Base-by-base conservation (phyloP, 92 coral and sea anemone genomes). In the Paramuricea clavata region DNA sequence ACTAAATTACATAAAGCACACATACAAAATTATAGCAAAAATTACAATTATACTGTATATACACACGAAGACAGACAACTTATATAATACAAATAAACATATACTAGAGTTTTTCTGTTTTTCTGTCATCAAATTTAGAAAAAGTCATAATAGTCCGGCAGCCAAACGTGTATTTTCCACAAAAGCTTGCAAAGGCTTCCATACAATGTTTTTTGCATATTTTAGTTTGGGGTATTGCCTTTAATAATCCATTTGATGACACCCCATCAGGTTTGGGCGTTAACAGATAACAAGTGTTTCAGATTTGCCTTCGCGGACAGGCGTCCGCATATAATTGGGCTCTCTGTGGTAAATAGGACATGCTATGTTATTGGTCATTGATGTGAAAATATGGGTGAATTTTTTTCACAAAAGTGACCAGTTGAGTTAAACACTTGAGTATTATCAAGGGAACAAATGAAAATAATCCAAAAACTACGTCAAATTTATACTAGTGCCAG, bases 151-250 rank as follows among this genome's bases (percentile, higher is more conserved):
- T 39, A 39, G 44, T 39, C 44, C 44, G 44, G 44, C 44, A 39
- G 44, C 44, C 44, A 4, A 39, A 39, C 44, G 44, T 10, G 10
- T 39, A 70, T 50, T 70, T 83, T 71, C 69, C 87, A 70, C 87
- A 70, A 64, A 70, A 83, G 74, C 85, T 81, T 81, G 85, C 85
- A 81, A 60, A 61, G 49, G 85, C 85, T 57, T 81, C 85, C 74
- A 83, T 69, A 83, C 87, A 71, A 83, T 28, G 71, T 75, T 85
- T 49, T 85, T 85, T 82, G 78, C 77, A 52, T 85, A 21, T 17
- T 85, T 19, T 85, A 54, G 56, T 73, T 56, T 59, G 71, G 39
- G 69, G 1, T 21, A 56, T 56, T 6, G 21, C 6, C 64, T 56
- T 56, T 16, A 13, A 56, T 56, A 68, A 82, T 82, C 80, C 87